Evolutionary conservation across 2,797 vertebrate species (phyloP), one percentile per base, ranked within the genome.

Genomic region (Zenarchopterus dispar): DNA sequence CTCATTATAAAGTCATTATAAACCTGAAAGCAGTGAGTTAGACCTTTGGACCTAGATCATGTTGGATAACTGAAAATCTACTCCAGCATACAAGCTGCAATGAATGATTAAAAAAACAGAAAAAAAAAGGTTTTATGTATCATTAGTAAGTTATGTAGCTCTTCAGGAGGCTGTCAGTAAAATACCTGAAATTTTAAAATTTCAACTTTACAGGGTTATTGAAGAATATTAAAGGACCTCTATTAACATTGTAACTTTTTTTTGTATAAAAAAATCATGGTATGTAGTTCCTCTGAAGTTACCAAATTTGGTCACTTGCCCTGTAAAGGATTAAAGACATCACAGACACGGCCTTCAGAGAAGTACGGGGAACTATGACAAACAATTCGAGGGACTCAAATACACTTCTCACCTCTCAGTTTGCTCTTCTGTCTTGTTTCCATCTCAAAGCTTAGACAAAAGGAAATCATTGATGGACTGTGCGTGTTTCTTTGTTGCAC

Each of bases 391-490:
- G 3, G 42, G 45, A 15, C 33, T 50, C 28, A 21, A 50, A 31
- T 66, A 36, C 53, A 23, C 24, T 21, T 57, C n/a, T 19, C 36
- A 6, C 62, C 4, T 70, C 61, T 77, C 31, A 55, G 3, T 28
- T 36, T 36, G 28, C 21, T 46, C 56, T 8, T 46, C 56, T 48
- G 2, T 51, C 17, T 48, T 44, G 16, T 50, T 62, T 15, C 44
- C 46, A 17, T 69, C 56, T 44, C 41, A 13, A 42, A 31, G 43
- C 58, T 72, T 46, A 43, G 42, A 49, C 2, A n/a, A 66, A 67
- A 11, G 70, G 48, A 84, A 77, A 70, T 61, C 66, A 54, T 70
- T 53, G 22, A 57, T 64, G 71, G 74, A 56, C 62, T 63, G 53
- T 58, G 67, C 1, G 49, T 49, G 53, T 70, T 74, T 39, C 73